phyloP scores from a whole-genome alignment of 2,797 vertebrate species.

The Chiloscyllium punctatum region DNA sequence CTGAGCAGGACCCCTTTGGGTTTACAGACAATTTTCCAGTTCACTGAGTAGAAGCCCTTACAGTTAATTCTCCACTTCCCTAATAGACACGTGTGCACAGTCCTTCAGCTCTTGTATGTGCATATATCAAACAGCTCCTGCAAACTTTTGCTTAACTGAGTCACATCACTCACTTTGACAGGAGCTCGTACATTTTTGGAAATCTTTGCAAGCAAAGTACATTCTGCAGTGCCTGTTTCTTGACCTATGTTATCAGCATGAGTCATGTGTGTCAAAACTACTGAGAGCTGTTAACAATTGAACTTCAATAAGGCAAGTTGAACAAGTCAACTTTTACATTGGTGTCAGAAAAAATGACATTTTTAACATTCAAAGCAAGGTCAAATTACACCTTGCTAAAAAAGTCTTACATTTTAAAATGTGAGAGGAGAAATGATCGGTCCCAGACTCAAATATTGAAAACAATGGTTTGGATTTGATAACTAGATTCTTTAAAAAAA shows the following conservation, averaged over 20 bases:
- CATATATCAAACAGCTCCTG: background rate
- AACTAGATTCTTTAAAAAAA: background rate
- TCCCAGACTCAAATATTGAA: background rate
- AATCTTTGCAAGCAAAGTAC: background rate
- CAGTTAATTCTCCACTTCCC: background rate
- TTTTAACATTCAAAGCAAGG: background rate
- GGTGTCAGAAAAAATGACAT: background rate
- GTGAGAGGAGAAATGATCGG: background rate
- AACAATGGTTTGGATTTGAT: background rate
- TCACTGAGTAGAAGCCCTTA: slow-evolving; percentile 14
- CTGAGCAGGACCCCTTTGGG: background rate
- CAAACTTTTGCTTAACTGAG: background rate
- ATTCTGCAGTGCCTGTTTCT: background rate
- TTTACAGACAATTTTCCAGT: slow-evolving; percentile 10
- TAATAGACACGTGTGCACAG: background rate
- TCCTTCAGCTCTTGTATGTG: background rate
- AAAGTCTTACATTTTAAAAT: background rate
- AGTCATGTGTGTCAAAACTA: background rate
- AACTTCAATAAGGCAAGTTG: background rate
- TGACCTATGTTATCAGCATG: background rate
- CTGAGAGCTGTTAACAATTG: background rate
- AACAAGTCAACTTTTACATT: background rate
- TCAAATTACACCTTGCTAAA: background rate
- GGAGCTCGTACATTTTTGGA: background rate
- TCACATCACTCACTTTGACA: background rate